Evolutionary conservation across 2,888 invertebrate genomes (phyloP).

Genomic region (Aromia moschata): DNA sequence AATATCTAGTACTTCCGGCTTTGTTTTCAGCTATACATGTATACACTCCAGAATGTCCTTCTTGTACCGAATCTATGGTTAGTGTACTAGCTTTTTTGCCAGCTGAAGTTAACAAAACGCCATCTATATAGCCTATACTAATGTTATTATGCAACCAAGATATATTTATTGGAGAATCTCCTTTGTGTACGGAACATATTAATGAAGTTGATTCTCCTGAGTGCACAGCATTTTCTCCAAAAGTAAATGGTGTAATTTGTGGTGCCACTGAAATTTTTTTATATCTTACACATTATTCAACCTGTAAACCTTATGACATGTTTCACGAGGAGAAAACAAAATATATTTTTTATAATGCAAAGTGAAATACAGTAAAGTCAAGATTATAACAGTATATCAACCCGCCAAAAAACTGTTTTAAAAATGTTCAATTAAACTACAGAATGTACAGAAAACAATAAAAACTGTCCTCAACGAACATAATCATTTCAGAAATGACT

Average conservation of each 20-base stretch:
- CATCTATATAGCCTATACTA: slow-evolving; percentile 58
- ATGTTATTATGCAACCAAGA: slow-evolving; percentile 78
- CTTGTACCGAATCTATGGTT: slow-evolving; percentile 75
- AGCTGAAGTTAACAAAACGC: slow-evolving; percentile 65
- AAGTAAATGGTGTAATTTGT: slow-evolving; percentile 60
- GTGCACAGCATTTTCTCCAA: slow-evolving; percentile 70
- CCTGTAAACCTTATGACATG: too few relatives aligned
- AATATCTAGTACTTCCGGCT: slow-evolving; percentile 66
- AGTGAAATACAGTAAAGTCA: too few relatives aligned
- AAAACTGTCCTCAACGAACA: too few relatives aligned
- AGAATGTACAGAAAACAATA: too few relatives aligned
- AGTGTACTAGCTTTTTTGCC: slow-evolving; percentile 67
- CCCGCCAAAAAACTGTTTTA: too few relatives aligned
- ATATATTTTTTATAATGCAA: too few relatives aligned
- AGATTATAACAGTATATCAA: too few relatives aligned
- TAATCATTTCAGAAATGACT: too few relatives aligned
- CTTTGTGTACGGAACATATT: slow-evolving; percentile 75
- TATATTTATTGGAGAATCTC: slow-evolving; percentile 78
- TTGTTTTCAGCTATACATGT: slow-evolving; percentile 75
- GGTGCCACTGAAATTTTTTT: slow-evolving; percentile 46
- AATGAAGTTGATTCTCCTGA: slow-evolving; percentile 75
- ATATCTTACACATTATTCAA: too few relatives aligned
- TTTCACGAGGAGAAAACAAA: too few relatives aligned
- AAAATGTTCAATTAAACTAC: too few relatives aligned
- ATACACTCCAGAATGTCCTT: slow-evolving; percentile 78